A percentile compares a stretch with the other conserved stretches of the same genome.
Evolutionary conservation across 2,888 invertebrate genomes (phyloP).

Genomic region (Aporophyla lueneburgensis): DNA sequence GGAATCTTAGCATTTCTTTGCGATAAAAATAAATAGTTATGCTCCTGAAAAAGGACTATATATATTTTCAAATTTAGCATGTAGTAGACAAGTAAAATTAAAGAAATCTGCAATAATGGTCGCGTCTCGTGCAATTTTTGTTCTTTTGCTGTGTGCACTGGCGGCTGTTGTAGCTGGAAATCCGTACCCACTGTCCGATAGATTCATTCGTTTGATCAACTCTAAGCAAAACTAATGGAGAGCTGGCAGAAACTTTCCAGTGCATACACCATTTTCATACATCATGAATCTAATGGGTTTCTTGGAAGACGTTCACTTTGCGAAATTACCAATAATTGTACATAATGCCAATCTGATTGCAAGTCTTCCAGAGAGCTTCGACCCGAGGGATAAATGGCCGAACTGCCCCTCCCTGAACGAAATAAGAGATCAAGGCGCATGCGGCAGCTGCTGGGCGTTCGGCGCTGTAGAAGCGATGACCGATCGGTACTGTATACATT

Average conservation of each 20-base stretch:
- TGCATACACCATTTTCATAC: background rate
- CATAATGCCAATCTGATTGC: slow-evolving; percentile 7
- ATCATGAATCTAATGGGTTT: slow-evolving; percentile 5
- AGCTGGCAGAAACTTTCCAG: slow-evolving; percentile 24
- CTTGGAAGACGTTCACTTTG: background rate
- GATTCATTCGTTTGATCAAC: slow-evolving; percentile 23
- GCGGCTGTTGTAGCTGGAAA: background rate
- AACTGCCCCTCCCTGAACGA: slow-evolving; percentile 26
- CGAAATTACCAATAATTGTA: background rate
- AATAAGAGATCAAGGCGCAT: slow-evolving; percentile 22
- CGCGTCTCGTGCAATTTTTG: background rate
- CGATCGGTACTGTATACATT: slow-evolving; percentile 25
- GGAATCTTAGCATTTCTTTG: background rate
- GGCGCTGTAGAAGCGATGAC: slow-evolving; percentile 30
- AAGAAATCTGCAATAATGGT: slow-evolving; percentile 4
- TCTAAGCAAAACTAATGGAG: slow-evolving; percentile 20
- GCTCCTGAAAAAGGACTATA: background rate
- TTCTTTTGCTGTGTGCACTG: background rate
- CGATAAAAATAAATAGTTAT: background rate
- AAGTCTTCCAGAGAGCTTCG: slow-evolving; percentile 31
- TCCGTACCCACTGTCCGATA: slow-evolving; percentile 6
- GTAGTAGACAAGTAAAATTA: background rate
- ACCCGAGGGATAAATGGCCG: slow-evolving; percentile 17
- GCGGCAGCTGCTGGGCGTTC: slow-evolving; percentile 25
- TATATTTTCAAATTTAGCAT: background rate